These are phyloP conservation scores for Zaprionus taronus DNA, from an alignment of 1,140 invertebrate species.

Conservation along the genomic window DNA sequence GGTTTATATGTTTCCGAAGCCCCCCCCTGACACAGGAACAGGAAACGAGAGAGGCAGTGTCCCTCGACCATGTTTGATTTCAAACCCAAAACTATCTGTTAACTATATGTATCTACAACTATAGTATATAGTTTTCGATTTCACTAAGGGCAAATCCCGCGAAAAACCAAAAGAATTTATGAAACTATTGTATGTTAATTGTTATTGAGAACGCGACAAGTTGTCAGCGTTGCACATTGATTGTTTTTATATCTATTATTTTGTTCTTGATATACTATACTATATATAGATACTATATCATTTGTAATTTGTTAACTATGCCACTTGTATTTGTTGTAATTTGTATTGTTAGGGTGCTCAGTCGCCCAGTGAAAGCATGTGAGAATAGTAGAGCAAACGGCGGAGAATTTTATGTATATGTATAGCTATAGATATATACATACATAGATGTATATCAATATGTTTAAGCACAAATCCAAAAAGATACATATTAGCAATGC, in stretches of 20 bases:
- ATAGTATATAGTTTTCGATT: slow-evolving; percentile 6
- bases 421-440: slow-evolving; percentile 32
- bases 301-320: slow-evolving; percentile 72
- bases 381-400: slow-evolving; percentile 10
- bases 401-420: slow-evolving; percentile 19
- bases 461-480: slow-evolving; percentile 74
- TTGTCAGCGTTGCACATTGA: neutral
- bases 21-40: neutral
- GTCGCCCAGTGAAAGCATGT: slow-evolving; percentile 17
- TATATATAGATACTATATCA: slow-evolving; percentile 16
- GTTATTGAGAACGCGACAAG: slow-evolving; percentile 44
- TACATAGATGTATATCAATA: slow-evolving; percentile 63
- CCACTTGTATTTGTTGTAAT: slow-evolving; percentile 51
- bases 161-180: slow-evolving; percentile 45
- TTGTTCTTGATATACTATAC: slow-evolving; percentile 11
- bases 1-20: neutral
- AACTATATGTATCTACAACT: neutral
- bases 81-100: slow-evolving; percentile 3
- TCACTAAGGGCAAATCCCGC: neutral
- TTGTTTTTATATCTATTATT: slow-evolving; percentile 16
- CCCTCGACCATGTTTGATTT: neutral
- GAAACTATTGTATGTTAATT: slow-evolving; percentile 29
- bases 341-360: slow-evolving; percentile 43
- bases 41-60: neutral
- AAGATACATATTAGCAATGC: slow-evolving; percentile 70